Conservation (phyloP, 2,888 invertebrate species). For the Pseudococcus jackbeardsleyi region DNA sequence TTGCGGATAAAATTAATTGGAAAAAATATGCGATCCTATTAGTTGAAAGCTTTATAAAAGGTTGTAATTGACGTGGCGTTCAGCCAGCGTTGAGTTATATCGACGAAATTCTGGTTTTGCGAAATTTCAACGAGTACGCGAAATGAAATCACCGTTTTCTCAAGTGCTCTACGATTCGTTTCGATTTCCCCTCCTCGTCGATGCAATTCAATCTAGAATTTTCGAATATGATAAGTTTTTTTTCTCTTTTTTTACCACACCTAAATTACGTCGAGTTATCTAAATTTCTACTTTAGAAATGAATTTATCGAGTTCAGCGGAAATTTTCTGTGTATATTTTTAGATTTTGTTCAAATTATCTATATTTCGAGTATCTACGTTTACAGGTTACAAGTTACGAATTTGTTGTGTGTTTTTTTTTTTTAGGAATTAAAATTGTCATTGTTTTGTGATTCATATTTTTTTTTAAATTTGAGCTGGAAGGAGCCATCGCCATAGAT, state of each 20-base stretch:
- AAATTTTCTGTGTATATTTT: not conserved
- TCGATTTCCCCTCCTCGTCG: not conserved
- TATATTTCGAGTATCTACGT: not conserved
- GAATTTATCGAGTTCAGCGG: not conserved
- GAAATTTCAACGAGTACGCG: constrained; percentile 8
- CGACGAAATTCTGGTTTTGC: constrained; percentile 17
- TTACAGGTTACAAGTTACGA: not conserved
- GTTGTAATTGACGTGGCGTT: constrained; percentile 6
- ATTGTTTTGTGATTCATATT: not conserved
- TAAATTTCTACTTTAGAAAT: not conserved
- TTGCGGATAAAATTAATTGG: constrained; percentile 39
- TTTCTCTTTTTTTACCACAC: not conserved
- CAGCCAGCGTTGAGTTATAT: not conserved
- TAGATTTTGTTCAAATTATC: not conserved
- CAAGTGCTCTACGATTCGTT: not conserved
- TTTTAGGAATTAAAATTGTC: not conserved
- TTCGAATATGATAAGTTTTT: not conserved
- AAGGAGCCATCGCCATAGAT: not conserved
- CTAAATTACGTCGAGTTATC: not conserved
- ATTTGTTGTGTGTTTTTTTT: not conserved
- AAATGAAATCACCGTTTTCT: constrained; percentile 6
- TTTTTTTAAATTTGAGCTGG: constrained; percentile 8
- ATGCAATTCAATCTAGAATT: not conserved
- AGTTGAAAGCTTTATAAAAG: constrained; percentile 37
- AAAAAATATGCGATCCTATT: constrained; percentile 40